These are phyloP conservation scores for Karalla daura DNA, from an alignment of 2,797 vertebrate species.

Conservation along the genomic window DNA sequence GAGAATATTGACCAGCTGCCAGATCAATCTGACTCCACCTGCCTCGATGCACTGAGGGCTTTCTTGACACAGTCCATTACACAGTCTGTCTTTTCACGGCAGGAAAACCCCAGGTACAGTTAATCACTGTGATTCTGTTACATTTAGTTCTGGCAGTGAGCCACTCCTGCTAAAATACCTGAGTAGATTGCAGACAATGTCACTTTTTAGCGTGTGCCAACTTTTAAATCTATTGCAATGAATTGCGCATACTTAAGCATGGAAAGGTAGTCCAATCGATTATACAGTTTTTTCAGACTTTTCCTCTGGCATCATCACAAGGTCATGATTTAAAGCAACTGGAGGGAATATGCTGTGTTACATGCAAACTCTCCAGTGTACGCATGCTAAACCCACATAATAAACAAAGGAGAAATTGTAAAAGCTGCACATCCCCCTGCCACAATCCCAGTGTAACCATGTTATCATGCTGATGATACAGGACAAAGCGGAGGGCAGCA, in stretches of 20 bases:
- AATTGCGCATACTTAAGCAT: too few relatives aligned
- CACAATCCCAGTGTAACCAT: too few relatives aligned
- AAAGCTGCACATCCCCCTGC: neutral
- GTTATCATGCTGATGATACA: neutral
- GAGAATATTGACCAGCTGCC: constrained; percentile 19
- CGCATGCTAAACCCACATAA: neutral
- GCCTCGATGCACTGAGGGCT: neutral
- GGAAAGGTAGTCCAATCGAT: too few relatives aligned
- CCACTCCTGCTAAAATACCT: too few relatives aligned
- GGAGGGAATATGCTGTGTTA: too few relatives aligned
- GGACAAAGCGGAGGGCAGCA: neutral
- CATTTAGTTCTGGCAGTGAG: neutral
- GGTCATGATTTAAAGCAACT: too few relatives aligned
- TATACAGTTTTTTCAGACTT: too few relatives aligned
- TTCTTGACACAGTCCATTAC: constrained; percentile 6
- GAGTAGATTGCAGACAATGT: too few relatives aligned
- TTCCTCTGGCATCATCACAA: too few relatives aligned
- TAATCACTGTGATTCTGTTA: neutral
- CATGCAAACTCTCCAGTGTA: too few relatives aligned
- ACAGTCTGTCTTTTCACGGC: neutral
- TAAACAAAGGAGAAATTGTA: neutral
- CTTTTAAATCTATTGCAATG: too few relatives aligned
- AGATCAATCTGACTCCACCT: constrained; percentile 14
- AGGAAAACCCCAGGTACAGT: neutral
- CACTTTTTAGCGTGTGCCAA: too few relatives aligned